Conservation (phyloP, 2,113 vertebrate species). For the Isurus oxyrinchus region DNA sequence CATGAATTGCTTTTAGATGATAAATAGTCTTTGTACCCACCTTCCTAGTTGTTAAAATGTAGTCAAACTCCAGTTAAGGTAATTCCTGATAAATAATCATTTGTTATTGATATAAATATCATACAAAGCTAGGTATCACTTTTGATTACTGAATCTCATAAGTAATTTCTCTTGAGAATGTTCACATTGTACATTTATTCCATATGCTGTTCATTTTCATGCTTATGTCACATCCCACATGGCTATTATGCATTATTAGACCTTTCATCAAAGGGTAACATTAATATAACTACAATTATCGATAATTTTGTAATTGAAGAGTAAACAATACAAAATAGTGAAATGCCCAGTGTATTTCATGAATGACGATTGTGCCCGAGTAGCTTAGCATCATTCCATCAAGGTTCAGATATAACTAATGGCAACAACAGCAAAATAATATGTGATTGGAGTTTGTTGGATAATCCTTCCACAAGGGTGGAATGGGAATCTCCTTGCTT, state of each 20-base stretch:
- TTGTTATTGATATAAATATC: not conserved
- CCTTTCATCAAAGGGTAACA: not conserved
- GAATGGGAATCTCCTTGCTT: not conserved
- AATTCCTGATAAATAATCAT: constrained; percentile 17
- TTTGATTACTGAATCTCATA: not conserved
- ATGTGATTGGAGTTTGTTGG: not conserved
- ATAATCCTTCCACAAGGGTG: not conserved
- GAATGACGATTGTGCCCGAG: not conserved
- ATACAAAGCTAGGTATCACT: not conserved
- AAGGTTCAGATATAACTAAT: not conserved
- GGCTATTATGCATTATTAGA: not conserved
- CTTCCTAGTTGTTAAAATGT: not conserved
- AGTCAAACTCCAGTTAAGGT: not conserved
- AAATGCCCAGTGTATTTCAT: not conserved
- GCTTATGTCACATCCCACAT: not conserved
- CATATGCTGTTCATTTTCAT: not conserved
- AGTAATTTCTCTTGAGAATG: not conserved
- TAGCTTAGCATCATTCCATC: not conserved
- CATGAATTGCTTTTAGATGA: not conserved
- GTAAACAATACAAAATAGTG: not conserved
- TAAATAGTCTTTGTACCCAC: not conserved
- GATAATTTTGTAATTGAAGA: not conserved
- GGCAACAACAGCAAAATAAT: not conserved
- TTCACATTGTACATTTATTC: not conserved
- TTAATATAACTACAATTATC: not conserved